A percentile compares a stretch with the other conserved stretches of the same genome.
phyloP scores from a whole-genome alignment of 2,113 vertebrate genomes.

The Myrmecobius fasciatus region DNA sequence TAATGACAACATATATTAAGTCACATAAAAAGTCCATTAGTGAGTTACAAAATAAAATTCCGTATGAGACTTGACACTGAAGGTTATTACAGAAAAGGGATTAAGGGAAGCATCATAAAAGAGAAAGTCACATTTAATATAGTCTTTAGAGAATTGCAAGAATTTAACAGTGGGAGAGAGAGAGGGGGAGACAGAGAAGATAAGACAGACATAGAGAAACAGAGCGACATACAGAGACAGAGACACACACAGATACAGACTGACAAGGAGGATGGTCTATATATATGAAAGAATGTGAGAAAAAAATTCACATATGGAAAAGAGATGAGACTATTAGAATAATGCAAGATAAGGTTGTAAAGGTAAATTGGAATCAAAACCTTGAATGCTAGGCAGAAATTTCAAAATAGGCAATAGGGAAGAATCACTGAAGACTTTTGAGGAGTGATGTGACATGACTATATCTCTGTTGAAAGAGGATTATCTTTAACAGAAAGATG shows the following conservation, averaged over 20 bases:
- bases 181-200: not conserved
- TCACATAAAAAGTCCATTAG: slow-evolving; percentile 3
- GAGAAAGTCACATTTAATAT: not conserved
- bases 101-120: not conserved
- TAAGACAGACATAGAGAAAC: not conserved
- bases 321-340: not conserved
- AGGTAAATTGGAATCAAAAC: not conserved
- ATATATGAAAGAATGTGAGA: not conserved
- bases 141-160: not conserved
- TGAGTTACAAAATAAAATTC: not conserved
- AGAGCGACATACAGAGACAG: not conserved
- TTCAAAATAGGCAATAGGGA: not conserved
- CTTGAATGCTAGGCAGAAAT: not conserved
- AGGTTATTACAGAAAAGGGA: not conserved
- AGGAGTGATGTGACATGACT: not conserved
- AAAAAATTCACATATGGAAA: not conserved
- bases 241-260: not conserved
- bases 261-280: not conserved
- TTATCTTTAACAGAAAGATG: not conserved
- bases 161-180: not conserved
- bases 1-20: not conserved
- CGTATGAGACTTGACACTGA: not conserved
- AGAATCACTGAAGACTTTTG: not conserved
- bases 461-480: not conserved
- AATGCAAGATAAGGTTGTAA: not conserved